Evolutionary conservation across 37 sponge, comb jelly and placozoan genomes (phyloP).

Genomic region (Mnemiopsis leidyi): DNA sequence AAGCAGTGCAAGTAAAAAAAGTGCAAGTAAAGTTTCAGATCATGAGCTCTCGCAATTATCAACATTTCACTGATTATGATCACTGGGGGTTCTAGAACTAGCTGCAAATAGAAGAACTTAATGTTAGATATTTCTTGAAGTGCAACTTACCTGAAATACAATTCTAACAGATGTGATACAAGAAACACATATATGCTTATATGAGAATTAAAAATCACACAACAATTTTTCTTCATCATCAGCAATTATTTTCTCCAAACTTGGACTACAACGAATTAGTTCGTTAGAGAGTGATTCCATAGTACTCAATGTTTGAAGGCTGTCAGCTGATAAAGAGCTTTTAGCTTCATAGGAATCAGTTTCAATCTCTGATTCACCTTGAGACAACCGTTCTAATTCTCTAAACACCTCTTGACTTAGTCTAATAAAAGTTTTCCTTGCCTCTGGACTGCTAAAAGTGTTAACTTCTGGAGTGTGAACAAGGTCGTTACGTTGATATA

Average conservation of each 20-base stretch:
- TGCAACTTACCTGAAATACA: no score
- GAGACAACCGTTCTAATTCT: background rate
- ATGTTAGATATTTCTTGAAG: no score
- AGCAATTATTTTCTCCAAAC: background rate
- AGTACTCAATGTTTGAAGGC: background rate
- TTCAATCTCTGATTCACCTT: background rate
- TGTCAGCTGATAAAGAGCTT: background rate
- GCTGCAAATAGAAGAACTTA: no score
- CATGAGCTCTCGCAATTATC: no score
- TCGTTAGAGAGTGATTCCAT: background rate
- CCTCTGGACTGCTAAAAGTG: background rate
- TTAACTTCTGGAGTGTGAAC: slow-evolving; percentile 7
- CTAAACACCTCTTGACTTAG: background rate
- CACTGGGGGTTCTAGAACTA: no score
- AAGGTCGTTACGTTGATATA: slow-evolving; percentile 13
- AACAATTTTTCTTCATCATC: background rate
- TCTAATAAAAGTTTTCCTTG: background rate
- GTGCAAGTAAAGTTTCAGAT: no score
- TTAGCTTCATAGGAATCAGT: background rate
- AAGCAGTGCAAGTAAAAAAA: no score
- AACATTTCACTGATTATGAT: no score
- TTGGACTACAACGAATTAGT: background rate
- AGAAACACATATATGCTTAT: no score
- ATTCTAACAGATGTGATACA: no score
- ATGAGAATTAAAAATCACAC: background rate